Evolutionary conservation across 2,888 invertebrate species (phyloP).

Genomic region (Drosophila tanythrix): DNA sequence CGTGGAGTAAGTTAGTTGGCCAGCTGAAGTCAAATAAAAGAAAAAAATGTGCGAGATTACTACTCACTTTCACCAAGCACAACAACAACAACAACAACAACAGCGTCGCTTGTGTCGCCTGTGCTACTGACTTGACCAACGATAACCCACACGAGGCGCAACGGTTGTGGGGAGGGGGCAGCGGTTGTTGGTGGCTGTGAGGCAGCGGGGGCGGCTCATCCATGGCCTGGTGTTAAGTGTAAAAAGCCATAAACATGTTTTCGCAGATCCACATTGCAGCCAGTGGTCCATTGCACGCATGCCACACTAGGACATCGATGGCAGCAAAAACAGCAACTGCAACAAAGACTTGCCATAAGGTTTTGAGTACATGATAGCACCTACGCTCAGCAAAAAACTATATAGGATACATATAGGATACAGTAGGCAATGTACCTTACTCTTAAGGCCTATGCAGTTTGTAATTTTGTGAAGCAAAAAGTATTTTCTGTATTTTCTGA

Average conservation of each 20-base stretch:
- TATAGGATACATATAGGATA: background rate
- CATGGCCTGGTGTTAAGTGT: constrained; percentile 41
- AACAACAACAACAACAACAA: background rate
- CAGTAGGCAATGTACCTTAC: background rate
- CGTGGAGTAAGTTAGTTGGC: constrained; percentile 36
- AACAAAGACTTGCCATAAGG: constrained; percentile 39
- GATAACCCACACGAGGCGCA: constrained; percentile 36
- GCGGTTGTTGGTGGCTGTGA: background rate
- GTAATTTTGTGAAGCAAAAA: background rate
- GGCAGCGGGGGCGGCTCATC: constrained; percentile 6
- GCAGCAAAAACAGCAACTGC: constrained; percentile 16
- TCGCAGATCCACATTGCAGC: constrained; percentile 35
- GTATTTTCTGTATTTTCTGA: background rate
- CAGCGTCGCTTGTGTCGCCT: constrained; percentile 7
- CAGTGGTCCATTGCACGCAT: constrained; percentile 44
- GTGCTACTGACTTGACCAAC: constrained; percentile 43
- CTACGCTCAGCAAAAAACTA: constrained; percentile 1
- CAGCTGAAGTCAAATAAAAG: constrained; percentile 16
- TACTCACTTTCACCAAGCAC: constrained; percentile 44
- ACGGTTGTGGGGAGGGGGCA: background rate
- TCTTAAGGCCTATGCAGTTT: too few relatives aligned
- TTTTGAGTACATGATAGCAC: constrained; percentile 36
- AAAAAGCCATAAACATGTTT: constrained; percentile 50
- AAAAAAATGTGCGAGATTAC: background rate
- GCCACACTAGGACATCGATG: constrained; percentile 39